Evolutionary conservation across 1,140 invertebrate genomes (phyloP).

Genomic region (Ceratosolen solmsi): DNA sequence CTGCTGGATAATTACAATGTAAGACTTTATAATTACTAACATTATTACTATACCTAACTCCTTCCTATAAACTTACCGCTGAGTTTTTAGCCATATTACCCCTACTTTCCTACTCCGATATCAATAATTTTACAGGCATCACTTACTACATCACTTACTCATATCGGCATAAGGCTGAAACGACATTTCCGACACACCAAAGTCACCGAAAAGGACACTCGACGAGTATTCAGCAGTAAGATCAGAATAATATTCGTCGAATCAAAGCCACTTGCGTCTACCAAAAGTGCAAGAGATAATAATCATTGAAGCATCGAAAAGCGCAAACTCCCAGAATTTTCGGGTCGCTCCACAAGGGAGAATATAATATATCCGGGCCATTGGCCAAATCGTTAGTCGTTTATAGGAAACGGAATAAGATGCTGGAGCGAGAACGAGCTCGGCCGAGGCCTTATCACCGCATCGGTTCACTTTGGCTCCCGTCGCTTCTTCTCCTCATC

Average conservation of each 20-base stretch:
- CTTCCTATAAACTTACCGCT: too few relatives aligned
- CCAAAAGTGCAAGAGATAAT: background rate
- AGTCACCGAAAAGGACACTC: background rate
- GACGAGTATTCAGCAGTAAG: background rate
- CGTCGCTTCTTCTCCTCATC: conserved; percentile 12
- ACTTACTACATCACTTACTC: too few relatives aligned
- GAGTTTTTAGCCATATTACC: too few relatives aligned
- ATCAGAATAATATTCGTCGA: background rate
- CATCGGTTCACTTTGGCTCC: conserved; percentile 42
- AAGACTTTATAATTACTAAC: too few relatives aligned
- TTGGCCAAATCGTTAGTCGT: conserved; percentile 43
- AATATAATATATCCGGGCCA: conserved; percentile 36
- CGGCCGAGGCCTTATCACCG: conserved; percentile 32
- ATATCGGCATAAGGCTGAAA: background rate
- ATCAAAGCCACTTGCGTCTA: background rate
- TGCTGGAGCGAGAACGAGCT: background rate
- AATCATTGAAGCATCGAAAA: background rate
- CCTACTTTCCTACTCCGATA: too few relatives aligned
- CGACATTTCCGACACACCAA: background rate
- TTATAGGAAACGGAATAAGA: conserved; percentile 44
- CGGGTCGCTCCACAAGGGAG: background rate
- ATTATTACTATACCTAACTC: too few relatives aligned
- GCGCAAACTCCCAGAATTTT: background rate
- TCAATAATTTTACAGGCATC: too few relatives aligned
- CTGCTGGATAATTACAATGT: too few relatives aligned